Evolutionary conservation across 2,113 vertebrate genomes (phyloP).

Genomic region (Gambusia affinis): DNA sequence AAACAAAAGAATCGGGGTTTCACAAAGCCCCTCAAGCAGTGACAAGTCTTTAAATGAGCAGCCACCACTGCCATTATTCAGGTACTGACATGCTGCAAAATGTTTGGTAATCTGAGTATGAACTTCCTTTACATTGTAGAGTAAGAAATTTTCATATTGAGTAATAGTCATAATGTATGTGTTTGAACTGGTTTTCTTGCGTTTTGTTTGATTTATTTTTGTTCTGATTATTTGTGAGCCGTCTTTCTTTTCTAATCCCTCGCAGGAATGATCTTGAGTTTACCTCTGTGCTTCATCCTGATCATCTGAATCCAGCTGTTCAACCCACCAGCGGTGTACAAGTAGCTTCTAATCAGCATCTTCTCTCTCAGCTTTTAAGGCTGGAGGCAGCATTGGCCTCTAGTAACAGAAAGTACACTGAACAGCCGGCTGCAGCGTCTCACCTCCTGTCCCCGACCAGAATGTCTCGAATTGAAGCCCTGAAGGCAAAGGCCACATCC

Average conservation of each 20-base stretch:
- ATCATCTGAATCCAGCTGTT: slow-evolving; percentile 70
- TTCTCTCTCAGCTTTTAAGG: slow-evolving; percentile 84
- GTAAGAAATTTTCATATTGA: not conserved
- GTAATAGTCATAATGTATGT: not conserved
- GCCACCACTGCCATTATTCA: slow-evolving; percentile 77
- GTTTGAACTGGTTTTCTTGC: not conserved
- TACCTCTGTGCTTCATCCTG: slow-evolving; percentile 79
- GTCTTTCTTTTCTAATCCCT: not conserved
- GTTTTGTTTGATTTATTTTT: not conserved
- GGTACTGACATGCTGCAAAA: slow-evolving; percentile 73
- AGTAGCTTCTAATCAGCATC: slow-evolving; percentile 68
- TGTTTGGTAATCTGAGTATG: not conserved
- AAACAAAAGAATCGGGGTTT: slow-evolving; percentile 90
- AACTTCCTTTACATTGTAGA: not conserved
- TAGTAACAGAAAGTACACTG: slow-evolving; percentile 61
- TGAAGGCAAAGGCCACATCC: slow-evolving; percentile 94
- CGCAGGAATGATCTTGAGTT: slow-evolving; percentile 84
- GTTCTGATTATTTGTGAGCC: not conserved
- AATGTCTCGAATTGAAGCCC: slow-evolving; percentile 87
- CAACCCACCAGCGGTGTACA: slow-evolving; percentile 45
- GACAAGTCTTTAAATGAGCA: slow-evolving; percentile 90
- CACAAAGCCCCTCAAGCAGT: slow-evolving; percentile 92
- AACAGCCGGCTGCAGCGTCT: slow-evolving; percentile 59
- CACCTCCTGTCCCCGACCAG: slow-evolving; percentile 75
- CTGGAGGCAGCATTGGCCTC: slow-evolving; percentile 72